These are phyloP conservation scores for Drosophila stalkeri DNA, from an alignment of 2,888 invertebrate genomes.

Conservation along the genomic window DNA sequence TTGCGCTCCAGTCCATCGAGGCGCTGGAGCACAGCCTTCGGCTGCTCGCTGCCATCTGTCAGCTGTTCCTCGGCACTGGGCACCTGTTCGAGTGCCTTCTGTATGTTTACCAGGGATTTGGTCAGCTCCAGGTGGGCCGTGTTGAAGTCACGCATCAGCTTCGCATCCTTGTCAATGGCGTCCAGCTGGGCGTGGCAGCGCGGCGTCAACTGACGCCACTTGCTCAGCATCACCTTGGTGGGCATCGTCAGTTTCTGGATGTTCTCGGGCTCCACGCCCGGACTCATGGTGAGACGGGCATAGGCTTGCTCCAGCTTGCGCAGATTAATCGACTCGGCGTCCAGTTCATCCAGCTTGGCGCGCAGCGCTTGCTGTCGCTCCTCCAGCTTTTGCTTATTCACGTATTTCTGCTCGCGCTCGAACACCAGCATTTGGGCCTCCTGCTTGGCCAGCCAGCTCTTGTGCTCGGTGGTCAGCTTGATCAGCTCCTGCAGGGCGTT, in stretches of 20 bases:
- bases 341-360: conserved; percentile 86
- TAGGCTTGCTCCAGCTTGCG: conserved; percentile 90
- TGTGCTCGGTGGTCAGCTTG: conserved; percentile 87
- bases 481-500: conserved; percentile 87
- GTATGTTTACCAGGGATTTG: conserved; percentile 89
- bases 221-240: conserved; percentile 87
- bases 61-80: conserved; percentile 87
- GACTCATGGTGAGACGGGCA: conserved; percentile 88
- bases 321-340: conserved; percentile 87
- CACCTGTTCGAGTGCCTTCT: conserved; percentile 90
- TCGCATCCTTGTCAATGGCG: conserved; percentile 87
- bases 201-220: conserved; percentile 89
- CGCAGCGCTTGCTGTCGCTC: conserved; percentile 87
- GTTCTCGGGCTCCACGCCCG: conserved; percentile 89
- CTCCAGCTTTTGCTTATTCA: conserved; percentile 87
- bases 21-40: conserved; percentile 71
- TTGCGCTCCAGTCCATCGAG: conserved; percentile 86
- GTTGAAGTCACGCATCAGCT: conserved; percentile 89
- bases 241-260: conserved; percentile 88
- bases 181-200: conserved; percentile 87
- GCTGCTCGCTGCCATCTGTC: conserved; percentile 61
- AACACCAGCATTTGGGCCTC: conserved; percentile 88
- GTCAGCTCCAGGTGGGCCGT: conserved; percentile 90
- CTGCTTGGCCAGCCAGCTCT: conserved; percentile 88
- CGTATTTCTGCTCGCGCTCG: conserved; percentile 87